A percentile compares a stretch with the other conserved stretches of the same genome.
phyloP scores from a whole-genome alignment of 2,113 vertebrate genomes.

The Ciconia stormi region DNA sequence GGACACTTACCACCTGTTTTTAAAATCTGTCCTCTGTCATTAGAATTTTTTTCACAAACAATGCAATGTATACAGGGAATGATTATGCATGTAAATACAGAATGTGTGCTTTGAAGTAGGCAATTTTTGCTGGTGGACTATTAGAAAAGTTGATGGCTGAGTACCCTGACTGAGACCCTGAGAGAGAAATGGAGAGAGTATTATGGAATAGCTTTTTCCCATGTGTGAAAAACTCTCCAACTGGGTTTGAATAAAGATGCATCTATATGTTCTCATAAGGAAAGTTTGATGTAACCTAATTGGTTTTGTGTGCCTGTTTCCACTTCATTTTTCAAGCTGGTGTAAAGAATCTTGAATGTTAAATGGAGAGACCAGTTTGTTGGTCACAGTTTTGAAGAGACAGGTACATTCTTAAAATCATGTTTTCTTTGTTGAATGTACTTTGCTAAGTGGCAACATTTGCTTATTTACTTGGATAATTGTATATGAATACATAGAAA shows the following conservation, averaged over 20 bases:
- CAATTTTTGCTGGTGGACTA: not conserved
- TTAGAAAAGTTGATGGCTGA: not conserved
- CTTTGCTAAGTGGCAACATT: not conserved
- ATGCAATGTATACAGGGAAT: not conserved
- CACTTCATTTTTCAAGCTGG: not conserved
- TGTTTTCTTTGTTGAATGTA: not conserved
- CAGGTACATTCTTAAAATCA: accelerated
- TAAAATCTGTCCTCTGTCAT: not conserved
- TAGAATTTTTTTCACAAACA: not conserved
- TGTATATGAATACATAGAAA: not conserved
- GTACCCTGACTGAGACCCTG: not conserved
- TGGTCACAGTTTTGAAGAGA: not conserved
- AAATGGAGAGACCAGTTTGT: not conserved
- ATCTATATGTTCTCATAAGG: not conserved
- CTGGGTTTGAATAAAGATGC: not conserved
- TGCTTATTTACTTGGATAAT: not conserved
- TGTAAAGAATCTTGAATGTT: not conserved
- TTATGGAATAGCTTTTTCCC: not conserved
- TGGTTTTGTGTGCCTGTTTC: not conserved
- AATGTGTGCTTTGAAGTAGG: not conserved
- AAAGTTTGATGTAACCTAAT: not conserved
- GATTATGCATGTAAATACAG: not conserved
- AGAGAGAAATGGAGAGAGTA: not conserved
- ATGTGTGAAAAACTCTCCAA: not conserved
- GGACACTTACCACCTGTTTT: not conserved